A percentile compares a stretch with the other conserved stretches of the same genome.
These are phyloP conservation scores for Leucoptera coffeella DNA, from an alignment of 2,888 invertebrate genomes.

Conservation along the genomic window DNA sequence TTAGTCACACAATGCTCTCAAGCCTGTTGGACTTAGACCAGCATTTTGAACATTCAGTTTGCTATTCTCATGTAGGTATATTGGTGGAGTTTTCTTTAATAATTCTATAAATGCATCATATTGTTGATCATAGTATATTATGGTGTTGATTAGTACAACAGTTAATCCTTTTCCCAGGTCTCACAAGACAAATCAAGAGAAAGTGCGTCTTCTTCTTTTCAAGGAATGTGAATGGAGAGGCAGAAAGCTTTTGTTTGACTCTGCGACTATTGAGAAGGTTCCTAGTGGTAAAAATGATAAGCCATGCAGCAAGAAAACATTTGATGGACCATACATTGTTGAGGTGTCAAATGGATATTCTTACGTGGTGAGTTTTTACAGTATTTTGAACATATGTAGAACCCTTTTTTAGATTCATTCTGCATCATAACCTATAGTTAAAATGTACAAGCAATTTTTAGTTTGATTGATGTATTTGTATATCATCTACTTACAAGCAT, in stretches of 20 bases:
- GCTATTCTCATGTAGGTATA: too few species aligned
- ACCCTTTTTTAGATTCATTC: neutral
- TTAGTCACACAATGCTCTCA: too few species aligned
- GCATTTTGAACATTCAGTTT: too few species aligned
- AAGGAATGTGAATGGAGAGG: slow-evolving; percentile 82
- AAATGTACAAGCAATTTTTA: too few species aligned
- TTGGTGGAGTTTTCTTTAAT: too few species aligned
- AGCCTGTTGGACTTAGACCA: too few species aligned
- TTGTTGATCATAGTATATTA: too few species aligned
- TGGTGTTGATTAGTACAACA: too few species aligned
- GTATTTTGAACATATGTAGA: slow-evolving; percentile 1
- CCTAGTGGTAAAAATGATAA: slow-evolving; percentile 35
- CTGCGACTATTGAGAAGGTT: slow-evolving; percentile 60
- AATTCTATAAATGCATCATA: too few species aligned
- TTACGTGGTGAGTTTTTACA: slow-evolving; percentile 53
- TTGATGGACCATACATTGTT: slow-evolving; percentile 36
- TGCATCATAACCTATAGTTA: neutral
- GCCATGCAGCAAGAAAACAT: slow-evolving; percentile 16
- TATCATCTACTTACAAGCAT: too few species aligned
- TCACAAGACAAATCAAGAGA: slow-evolving; percentile 62
- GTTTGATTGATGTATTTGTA: too few species aligned
- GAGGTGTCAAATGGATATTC: slow-evolving; percentile 60
- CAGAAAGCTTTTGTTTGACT: slow-evolving; percentile 77
- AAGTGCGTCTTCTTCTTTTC: slow-evolving; percentile 77
- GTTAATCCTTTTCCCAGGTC: too few species aligned